Conservation (phyloP, 2,888 invertebrate species). For the Noctua fimbriata region DNA sequence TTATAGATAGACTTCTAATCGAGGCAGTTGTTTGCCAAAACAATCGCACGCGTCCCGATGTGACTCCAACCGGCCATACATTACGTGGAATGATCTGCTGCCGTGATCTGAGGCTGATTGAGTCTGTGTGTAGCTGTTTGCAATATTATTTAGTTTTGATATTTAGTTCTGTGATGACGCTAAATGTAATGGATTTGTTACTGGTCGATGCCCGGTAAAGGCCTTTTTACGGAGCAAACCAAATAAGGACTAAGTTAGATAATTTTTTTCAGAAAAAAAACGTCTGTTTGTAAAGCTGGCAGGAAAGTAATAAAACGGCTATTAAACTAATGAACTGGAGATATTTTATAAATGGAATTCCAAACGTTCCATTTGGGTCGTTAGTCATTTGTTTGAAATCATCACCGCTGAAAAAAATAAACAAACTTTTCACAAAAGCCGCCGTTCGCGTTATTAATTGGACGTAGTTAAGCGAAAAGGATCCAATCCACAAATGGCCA, state of each 20-base stretch:
- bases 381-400: constrained; percentile 13
- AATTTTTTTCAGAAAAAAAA: neutral
- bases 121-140: constrained; percentile 42
- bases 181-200: neutral
- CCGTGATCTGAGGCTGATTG: constrained; percentile 39
- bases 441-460: neutral
- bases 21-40: constrained; percentile 55
- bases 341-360: constrained; percentile 8
- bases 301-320: neutral
- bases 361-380: neutral
- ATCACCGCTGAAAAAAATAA: neutral
- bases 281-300: constrained; percentile 1
- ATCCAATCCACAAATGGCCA: too few relatives aligned
- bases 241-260: neutral
- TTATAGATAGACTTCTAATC: constrained; percentile 57
- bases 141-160: constrained; percentile 25
- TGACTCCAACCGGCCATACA: constrained; percentile 44
- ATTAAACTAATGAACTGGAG: neutral
- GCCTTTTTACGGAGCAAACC: too few relatives aligned
- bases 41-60: constrained; percentile 45
- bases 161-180: constrained; percentile 7
- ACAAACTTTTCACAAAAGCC: neutral
- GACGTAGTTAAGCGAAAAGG: too few relatives aligned
- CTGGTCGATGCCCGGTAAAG: neutral
- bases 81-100: constrained; percentile 43